phyloP scores from a whole-genome alignment of 2,113 vertebrate genomes.

The Nicator chloris region DNA sequence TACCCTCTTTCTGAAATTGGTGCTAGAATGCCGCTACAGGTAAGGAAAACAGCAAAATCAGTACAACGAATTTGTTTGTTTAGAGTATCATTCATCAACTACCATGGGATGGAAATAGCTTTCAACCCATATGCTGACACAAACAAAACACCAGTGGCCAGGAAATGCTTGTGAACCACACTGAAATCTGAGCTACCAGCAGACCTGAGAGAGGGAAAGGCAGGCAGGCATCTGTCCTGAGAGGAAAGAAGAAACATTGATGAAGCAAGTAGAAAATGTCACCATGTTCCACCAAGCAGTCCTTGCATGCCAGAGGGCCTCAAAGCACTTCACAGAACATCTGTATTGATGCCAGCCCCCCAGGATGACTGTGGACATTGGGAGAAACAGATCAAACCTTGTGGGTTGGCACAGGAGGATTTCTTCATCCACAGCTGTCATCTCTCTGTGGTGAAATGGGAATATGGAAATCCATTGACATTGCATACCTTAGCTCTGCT shows the following conservation, averaged over 20 bases:
- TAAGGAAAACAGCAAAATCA: not conserved
- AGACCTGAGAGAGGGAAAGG: not conserved
- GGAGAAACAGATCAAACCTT: not conserved
- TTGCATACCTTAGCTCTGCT: not conserved
- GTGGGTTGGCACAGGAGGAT: not conserved
- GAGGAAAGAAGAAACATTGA: not conserved
- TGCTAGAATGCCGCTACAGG: not conserved
- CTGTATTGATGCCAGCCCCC: not conserved
- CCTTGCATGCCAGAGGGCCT: not conserved
- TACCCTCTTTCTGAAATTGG: not conserved
- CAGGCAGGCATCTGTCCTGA: not conserved
- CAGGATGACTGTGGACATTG: fast-evolving
- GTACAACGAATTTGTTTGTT: not conserved
- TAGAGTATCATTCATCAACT: not conserved
- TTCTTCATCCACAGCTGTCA: not conserved
- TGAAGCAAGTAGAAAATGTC: not conserved
- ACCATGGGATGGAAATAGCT: not conserved
- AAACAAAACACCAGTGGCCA: not conserved
- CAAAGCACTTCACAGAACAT: not conserved
- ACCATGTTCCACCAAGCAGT: not conserved
- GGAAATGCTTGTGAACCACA: not conserved
- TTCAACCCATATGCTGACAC: not conserved
- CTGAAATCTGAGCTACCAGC: not conserved
- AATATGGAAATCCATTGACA: not conserved
- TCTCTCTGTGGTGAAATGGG: not conserved